Evolutionary conservation across 2,797 vertebrate species (phyloP), one percentile per base, ranked within the genome.

Genomic region (Tangara arthus): DNA sequence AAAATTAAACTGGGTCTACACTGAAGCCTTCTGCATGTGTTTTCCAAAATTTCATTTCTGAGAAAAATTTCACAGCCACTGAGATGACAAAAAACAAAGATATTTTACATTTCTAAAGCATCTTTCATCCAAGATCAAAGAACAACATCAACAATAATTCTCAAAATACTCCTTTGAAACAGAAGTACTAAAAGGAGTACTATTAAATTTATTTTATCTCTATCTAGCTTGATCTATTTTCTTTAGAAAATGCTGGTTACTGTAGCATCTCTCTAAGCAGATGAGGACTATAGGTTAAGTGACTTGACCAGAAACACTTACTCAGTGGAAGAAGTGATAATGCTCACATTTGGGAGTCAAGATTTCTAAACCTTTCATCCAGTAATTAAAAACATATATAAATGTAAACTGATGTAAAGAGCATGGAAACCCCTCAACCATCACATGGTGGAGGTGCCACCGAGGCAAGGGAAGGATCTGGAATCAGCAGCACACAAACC

Each of bases 71-170:
- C 89, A 90, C 72, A 95, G 82, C 81, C 76, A 75, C 37, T 6
- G 37, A 88, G 37, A 94, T 80, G 95, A 96, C 95, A 96, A 93
- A 96, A 95, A 93, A 26, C 49, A 60, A 90, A 72, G 85, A 94
- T 80, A 93, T 68, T 96, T 96, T 95, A 95, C 87, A 96, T 95
- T 96, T 96, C 95, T 96, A 84, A 97, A 89, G 82, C 90, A 95
- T 90, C 94, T 97, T 95, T 97, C 95, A 96, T 95, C 93, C 95
- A 57, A 91, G 89, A 96, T 96, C 93, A 96, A 96, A 96, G 77
- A 95, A 66, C 52, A 44, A 77, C 41, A 83, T 88, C 89, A 81
- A 88, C 89, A 86, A 72, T 76, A 91, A 95, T 87, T 87, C 80
- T 94, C 80, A 63, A 93, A 96, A 94, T 87, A 83, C 63, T 76